These are phyloP conservation scores for Limnephilus lunatus DNA, from an alignment of 2,888 invertebrate genomes.

Conservation along the genomic window DNA sequence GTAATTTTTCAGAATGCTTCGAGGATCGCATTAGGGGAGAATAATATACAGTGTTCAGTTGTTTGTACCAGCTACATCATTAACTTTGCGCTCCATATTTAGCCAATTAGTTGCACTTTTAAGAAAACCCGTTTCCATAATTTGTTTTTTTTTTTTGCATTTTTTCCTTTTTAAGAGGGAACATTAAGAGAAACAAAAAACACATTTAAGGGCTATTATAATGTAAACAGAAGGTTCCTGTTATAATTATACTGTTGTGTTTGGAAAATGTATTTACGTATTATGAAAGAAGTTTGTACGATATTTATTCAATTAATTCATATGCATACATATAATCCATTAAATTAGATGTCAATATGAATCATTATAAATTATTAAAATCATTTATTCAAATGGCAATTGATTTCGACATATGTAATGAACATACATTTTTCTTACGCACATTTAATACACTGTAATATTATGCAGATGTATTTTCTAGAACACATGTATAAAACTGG, in stretches of 20 bases:
- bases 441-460: too few species aligned
- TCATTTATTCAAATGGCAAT: too few species aligned
- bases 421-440: too few species aligned
- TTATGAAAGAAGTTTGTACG: not conserved
- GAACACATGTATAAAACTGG: too few species aligned
- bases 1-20: constrained; percentile 25
- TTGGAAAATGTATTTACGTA: not conserved
- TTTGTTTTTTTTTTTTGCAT: not conserved
- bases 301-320: not conserved
- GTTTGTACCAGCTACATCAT: not conserved
- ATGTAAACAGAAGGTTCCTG: not conserved
- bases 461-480: too few species aligned
- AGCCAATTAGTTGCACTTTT: constrained; percentile 44
- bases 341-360: too few species aligned
- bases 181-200: not conserved
- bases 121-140: constrained; percentile 5
- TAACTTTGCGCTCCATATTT: constrained; percentile 17
- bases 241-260: not conserved
- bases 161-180: not conserved
- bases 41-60: not conserved
- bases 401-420: too few species aligned
- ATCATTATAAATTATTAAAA: too few species aligned
- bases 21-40: constrained; percentile 17
- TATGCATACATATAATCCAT: too few species aligned
- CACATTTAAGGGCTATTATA: not conserved